These are phyloP conservation scores for Gonioctena quinquepunctata DNA, from an alignment of 1,140 invertebrate species.

Conservation along the genomic window DNA sequence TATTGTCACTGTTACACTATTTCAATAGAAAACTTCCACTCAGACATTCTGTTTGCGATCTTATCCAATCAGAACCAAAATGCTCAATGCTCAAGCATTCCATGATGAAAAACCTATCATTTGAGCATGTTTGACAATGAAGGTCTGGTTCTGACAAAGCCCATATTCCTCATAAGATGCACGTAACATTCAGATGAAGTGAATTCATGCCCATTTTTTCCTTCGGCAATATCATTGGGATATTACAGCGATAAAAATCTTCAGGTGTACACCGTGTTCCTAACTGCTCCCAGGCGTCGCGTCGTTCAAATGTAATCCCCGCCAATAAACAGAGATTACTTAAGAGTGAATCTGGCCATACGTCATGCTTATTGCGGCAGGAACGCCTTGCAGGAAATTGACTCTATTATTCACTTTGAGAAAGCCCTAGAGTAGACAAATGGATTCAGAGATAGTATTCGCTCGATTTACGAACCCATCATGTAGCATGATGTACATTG, in stretches of 20 bases:
- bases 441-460: slow-evolving; percentile 25
- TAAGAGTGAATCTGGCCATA: slow-evolving; percentile 30
- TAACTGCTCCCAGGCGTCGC: neutral
- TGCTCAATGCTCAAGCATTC: too few relatives aligned
- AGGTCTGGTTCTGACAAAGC: too few relatives aligned
- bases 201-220: too few relatives aligned
- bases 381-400: slow-evolving; percentile 36
- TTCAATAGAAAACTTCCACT: too few relatives aligned
- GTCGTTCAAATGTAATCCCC: slow-evolving; percentile 22
- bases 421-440: slow-evolving; percentile 30
- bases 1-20: too few relatives aligned
- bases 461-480: slow-evolving; percentile 24
- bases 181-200: too few relatives aligned
- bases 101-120: too few relatives aligned
- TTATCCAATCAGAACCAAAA: too few relatives aligned
- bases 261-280: neutral
- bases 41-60: too few relatives aligned
- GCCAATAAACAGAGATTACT: slow-evolving; percentile 27
- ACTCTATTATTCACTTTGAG: slow-evolving; percentile 32
- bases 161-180: too few relatives aligned
- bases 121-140: too few relatives aligned
- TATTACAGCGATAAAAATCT: neutral
- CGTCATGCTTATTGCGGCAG: slow-evolving; percentile 32
- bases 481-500: neutral
- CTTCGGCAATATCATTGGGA: too few relatives aligned